Evolutionary conservation across 1,140 invertebrate genomes (phyloP), one percentile per base, ranked within the genome.

Genomic region (Eubasilissa regina): DNA sequence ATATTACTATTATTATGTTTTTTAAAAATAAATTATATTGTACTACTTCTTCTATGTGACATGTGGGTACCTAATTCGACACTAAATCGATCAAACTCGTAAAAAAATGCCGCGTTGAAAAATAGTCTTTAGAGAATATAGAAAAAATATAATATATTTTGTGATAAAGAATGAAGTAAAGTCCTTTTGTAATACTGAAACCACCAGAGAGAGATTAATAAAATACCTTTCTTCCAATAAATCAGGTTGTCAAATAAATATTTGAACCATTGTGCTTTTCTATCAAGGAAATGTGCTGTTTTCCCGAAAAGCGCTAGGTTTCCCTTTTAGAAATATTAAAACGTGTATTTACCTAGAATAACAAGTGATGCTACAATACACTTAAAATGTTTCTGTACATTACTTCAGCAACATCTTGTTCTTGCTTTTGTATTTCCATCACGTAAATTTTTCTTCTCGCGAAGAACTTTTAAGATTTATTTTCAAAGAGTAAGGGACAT

Each of bases 381-480:
- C 25, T 74, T 70, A 70, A 72, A 53, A 55, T 74, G 55, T 75
- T 75, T 44, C 55, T 77, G 75, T 66, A 53, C 56, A 58, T 58
- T 47, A 77, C 75, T 68, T 53, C 17, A 17, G 60, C 43, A 68
- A 66, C 75, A 77, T 68, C 62, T 77, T 64, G 58, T 68, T 77
- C 48, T 1, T 48, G 60, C 51, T 60, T 77, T 77, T 68, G 75
- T 77, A 77, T 77, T 77, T 43, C 25, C 12, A 66, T 77, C 75
- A 77, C 75, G 75, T 77, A 77, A 44, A 77, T 66, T 77, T 60
- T 77, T 68, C 62, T 74, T 74, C 70, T 74, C 70, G 43, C 70
- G 70, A 44, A 74, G 53, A 74, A 74, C 51, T 74, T 74, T 35
- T 74, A 74, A 74, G 70, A 74, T 74, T 74, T 74, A 74, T 74